Conservation (phyloP, 64 coral and sea anemone genomes). For the Exaiptasia diaphana region DNA sequence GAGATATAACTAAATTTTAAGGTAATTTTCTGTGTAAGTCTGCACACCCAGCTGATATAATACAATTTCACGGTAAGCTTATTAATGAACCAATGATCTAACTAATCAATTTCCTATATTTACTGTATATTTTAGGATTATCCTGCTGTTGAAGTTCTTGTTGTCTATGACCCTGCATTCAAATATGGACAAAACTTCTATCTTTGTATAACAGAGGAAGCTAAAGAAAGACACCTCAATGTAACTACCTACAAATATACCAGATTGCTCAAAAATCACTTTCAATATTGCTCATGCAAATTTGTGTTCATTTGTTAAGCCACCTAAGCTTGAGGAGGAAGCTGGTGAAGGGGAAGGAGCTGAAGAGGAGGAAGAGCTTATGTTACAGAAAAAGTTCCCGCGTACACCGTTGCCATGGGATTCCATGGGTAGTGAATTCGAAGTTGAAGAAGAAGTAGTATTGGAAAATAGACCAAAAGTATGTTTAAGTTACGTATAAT, state of each 20-base stretch:
- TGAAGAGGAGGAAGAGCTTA: slow-evolving; percentile 48
- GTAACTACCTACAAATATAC: slow-evolving; percentile 37
- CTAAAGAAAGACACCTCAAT: slow-evolving; percentile 84
- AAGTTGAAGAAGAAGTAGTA: slow-evolving; percentile 84
- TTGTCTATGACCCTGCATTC: slow-evolving; percentile 91
- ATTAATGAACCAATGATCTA: too few relatives aligned
- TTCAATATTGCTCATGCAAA: not conserved
- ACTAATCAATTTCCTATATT: too few relatives aligned
- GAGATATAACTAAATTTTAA: too few relatives aligned
- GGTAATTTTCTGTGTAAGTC: too few relatives aligned
- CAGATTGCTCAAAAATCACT: not conserved
- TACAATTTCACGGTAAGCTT: too few relatives aligned
- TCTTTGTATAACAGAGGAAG: slow-evolving; percentile 86
- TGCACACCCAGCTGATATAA: too few relatives aligned
- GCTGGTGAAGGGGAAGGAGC: slow-evolving; percentile 20
- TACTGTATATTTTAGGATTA: slow-evolving; percentile 58
- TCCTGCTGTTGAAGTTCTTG: slow-evolving; percentile 68
- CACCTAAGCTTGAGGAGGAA: slow-evolving; percentile 34
- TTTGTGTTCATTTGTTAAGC: not conserved
- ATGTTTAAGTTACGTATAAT: not conserved
- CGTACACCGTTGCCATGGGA: slow-evolving; percentile 84
- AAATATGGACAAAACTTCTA: slow-evolving; percentile 97
- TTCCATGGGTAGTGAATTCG: slow-evolving; percentile 85
- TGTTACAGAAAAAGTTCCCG: slow-evolving; percentile 55
- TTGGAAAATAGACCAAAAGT: slow-evolving; percentile 87